These are phyloP conservation scores for Polypedilum pembai DNA, from an alignment of 1,140 invertebrate species.

Conservation along the genomic window DNA sequence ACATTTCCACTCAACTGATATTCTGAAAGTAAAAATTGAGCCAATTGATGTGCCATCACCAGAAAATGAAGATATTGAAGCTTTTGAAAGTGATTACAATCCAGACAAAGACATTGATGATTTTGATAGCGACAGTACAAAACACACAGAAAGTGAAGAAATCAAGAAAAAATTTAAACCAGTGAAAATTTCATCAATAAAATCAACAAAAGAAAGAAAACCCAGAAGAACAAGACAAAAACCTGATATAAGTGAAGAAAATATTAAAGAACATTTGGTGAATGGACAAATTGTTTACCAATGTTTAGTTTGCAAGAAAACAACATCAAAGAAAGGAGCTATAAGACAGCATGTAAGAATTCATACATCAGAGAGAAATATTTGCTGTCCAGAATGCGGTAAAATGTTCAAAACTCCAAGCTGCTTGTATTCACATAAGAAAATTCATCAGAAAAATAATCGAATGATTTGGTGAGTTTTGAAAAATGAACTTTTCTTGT, in stretches of 20 bases:
- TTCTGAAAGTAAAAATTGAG: background rate
- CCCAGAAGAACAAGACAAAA: background rate
- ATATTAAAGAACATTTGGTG: constrained; percentile 45
- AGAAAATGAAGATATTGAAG: background rate
- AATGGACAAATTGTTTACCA: background rate
- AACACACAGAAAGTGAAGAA: background rate
- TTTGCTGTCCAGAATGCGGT: background rate
- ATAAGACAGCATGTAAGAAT: background rate
- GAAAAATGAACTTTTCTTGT: too few species aligned
- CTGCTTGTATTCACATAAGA: background rate
- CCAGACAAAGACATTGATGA: background rate
- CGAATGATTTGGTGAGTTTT: background rate
- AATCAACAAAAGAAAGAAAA: background rate
- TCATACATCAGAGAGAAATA: background rate
- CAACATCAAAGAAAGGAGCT: background rate
- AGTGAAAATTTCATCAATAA: background rate
- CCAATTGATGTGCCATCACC: background rate
- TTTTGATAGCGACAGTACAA: background rate
- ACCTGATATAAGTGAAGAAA: background rate
- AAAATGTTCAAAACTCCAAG: background rate
- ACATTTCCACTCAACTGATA: background rate
- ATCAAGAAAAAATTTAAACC: background rate
- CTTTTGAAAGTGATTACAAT: background rate
- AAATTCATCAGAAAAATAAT: background rate
- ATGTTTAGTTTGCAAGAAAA: background rate